Evolutionary conservation across 2,888 invertebrate genomes (phyloP), one percentile per base, ranked within the genome.

Genomic region (Galerucella nymphaeae): DNA sequence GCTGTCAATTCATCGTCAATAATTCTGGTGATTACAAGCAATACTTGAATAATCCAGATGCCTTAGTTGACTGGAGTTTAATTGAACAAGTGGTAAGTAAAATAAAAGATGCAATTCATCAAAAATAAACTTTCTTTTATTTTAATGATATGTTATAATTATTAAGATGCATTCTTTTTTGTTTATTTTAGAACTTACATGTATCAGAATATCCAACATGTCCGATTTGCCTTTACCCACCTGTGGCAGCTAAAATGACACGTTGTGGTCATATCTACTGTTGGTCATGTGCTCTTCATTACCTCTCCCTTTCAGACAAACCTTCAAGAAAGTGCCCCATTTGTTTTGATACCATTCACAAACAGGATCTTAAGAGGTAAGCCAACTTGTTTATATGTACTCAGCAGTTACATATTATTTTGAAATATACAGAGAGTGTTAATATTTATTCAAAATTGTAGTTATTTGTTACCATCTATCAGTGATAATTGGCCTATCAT

Each of bases 191-290:
- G 89, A 90, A 91, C 83, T 88, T 93, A 71, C 89, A 91, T 82
- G 91, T 91, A 66, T 88, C 89, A 42, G 93, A 93, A 79, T 89
- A 88, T 79, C 90, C 93, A 20, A 91, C 91, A 55, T 98, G 98
- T 85, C 98, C 98, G 0, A 98, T 99, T 83, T 99, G 98, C 86
- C 89, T 98, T 77, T 93, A 94, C 82, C 88, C 92, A 48, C 97
- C 97, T 4, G 90, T 92, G 67, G 95, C 96, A 68, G 97, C 94
- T 1, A 96, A 97, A 86, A 95, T 97, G 84, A 97, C 97, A 0
- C 91, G 93, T 57, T 99, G 98, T 86, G 98, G 98, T 11, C 98
- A 99, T 85, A 93, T 96, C 75, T 98, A 95, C 86, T 99, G 98
- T 86, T 98, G 96, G 97, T 91, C 97, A 0, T 99, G 98, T 84